Conservation (phyloP, 2,797 vertebrate species). For the Tenualosa ilisha region DNA sequence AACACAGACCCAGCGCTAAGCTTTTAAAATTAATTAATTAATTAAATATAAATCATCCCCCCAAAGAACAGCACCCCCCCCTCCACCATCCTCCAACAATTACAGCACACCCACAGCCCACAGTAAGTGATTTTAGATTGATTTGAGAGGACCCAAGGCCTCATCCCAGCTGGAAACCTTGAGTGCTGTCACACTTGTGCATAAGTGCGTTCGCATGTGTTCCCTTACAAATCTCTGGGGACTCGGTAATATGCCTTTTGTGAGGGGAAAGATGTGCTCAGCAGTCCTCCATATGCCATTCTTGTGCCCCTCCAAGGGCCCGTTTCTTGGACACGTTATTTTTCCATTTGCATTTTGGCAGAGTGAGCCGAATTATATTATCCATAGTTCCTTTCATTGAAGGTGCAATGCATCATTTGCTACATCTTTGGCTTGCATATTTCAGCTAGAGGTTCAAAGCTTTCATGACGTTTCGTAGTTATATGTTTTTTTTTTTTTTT, state of each 20-base stretch:
- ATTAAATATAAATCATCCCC: too few relatives aligned
- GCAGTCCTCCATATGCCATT: neutral
- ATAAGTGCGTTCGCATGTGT: slow-evolving; percentile 13
- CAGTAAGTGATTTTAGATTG: slow-evolving; percentile 3
- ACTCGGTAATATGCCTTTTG: slow-evolving; percentile 2
- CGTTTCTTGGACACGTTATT: neutral
- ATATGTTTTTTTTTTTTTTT: neutral
- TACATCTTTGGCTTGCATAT: neutral
- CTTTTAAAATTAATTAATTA: neutral
- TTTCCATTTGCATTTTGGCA: slow-evolving; percentile 16
- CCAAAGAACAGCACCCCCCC: slow-evolving; percentile 44
- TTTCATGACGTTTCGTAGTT: neutral
- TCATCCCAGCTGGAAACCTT: slow-evolving; percentile 20
- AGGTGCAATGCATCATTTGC: slow-evolving; percentile 12
- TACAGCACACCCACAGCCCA: neutral
- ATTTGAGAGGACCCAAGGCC: neutral
- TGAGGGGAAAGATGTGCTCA: slow-evolving; percentile 11
- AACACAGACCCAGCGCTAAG: slow-evolving; percentile 58
- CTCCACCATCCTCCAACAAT: slow-evolving; percentile 14
- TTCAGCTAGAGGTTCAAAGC: neutral
- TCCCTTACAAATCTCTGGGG: neutral
- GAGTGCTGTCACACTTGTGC: neutral
- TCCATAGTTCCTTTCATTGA: slow-evolving; percentile 7
- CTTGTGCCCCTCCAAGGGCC: neutral
- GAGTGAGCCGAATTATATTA: neutral